Base-by-base conservation (phyloP, 2,113 vertebrate genomes). In the Scatophagus argus region DNA sequence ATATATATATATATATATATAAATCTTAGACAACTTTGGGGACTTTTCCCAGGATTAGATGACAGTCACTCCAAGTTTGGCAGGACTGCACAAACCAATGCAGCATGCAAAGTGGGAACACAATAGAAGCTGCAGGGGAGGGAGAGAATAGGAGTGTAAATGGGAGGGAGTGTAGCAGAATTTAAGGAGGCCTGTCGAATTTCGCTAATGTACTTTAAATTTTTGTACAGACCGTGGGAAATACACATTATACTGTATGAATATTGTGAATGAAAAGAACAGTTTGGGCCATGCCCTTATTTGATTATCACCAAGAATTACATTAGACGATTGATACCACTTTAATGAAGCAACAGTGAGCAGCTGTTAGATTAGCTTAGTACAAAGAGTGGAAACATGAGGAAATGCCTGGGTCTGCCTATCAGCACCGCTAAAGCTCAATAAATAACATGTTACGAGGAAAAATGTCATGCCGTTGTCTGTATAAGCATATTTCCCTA, bases 121-220 rank as follows among this genome's bases (percentile, higher is more conserved):
- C 80, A 84, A 87, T 66, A 63, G 80, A 80, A 31, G 60, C 79
- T 34, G 31, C 32, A 54, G 63, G 56, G 67, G 68, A 61, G 65
- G 56, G 54, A 54, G 38, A 32, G 71, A 19, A 51, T 10, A 36
- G 61, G 56, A 44, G 76, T 27, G 52, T 55, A 34, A 51, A 21
- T 58, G 44, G 16, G 65, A 72, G 61, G 32, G 39, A 60, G 59
- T 2, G 4, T 4, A 34, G 61, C 25, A 44, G 72, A 63, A 83
- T 86, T 89, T 78, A 91, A 90, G 80, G 88, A 88, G 74, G 82
- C 56, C 54, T 86, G 52, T 38, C 46, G n/a, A 23, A 9, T 34
- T 83, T 79, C 31, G 31, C 29, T 31, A 17, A 47, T 34, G 9
- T 9, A 51, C 25, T 27, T 2, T n/a, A n/a, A n/a, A n/a, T n/a